phyloP scores from a whole-genome alignment of 1,140 invertebrate genomes.

The Mycetomoellerius zeteki region DNA sequence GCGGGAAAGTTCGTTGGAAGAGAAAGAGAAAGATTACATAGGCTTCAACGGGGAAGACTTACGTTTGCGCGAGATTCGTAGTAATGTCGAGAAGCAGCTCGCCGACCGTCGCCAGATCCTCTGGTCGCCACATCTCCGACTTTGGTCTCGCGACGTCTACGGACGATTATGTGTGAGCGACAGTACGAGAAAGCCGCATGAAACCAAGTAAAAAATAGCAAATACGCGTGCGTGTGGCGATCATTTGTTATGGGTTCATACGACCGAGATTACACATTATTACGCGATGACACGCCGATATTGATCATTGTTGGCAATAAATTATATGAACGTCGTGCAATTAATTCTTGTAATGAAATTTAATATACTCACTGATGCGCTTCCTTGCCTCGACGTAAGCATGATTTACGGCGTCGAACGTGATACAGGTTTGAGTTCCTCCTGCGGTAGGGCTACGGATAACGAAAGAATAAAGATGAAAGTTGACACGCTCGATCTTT shows the following conservation, averaged over 20 bases:
- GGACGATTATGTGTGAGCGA: conserved; percentile 43
- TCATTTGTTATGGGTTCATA: conserved; percentile 9
- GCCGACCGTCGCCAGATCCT: conserved; percentile 94
- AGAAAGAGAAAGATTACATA: neutral
- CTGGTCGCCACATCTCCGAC: conserved; percentile 90
- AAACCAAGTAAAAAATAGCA: neutral
- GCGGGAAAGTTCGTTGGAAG: neutral
- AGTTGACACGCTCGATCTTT: conserved; percentile 51
- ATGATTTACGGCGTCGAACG: conserved; percentile 96
- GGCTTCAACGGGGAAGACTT: conserved; percentile 83
- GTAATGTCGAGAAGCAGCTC: conserved; percentile 95
- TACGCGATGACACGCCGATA: neutral
- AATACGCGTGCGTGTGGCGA: neutral
- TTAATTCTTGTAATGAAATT: conserved; percentile 40
- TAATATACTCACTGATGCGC: conserved; percentile 91
- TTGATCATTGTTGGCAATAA: conserved; percentile 13
- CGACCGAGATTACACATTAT: neutral
- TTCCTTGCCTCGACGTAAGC: conserved; percentile 95
- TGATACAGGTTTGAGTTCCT: conserved; percentile 94
- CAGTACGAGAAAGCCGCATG: neutral
- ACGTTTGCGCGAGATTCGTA: conserved; percentile 94
- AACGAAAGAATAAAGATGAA: conserved; percentile 78
- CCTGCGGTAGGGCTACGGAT: conserved; percentile 89
- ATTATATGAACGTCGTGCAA: neutral
- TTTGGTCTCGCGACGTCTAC: conserved; percentile 92